Evolutionary conservation across 2,113 vertebrate genomes (phyloP).

Genomic region (Lamprologus lemairii): DNA sequence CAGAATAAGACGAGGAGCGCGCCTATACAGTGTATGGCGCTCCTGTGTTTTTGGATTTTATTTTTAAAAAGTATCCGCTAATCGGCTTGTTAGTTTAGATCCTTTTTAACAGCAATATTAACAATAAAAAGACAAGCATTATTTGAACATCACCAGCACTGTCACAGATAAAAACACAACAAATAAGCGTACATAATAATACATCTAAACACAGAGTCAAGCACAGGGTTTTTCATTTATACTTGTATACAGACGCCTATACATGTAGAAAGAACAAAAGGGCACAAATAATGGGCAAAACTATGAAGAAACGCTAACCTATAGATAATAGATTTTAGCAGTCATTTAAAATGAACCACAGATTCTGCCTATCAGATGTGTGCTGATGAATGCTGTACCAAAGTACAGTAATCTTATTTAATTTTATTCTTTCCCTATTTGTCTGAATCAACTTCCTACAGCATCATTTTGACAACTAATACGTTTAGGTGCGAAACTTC

Average conservation of each 20-base stretch:
- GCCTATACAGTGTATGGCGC: neutral
- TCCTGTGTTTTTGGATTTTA: neutral
- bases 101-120: accelerated
- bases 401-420: neutral
- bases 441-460: neutral
- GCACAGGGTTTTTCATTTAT: neutral
- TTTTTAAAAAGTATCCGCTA: accelerated
- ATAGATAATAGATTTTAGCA: accelerated
- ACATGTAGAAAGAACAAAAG: neutral
- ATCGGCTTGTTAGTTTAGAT: neutral
- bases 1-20: conserved; percentile 9
- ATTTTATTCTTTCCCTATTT: neutral
- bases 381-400: neutral
- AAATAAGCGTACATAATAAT: neutral
- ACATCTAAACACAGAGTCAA: neutral
- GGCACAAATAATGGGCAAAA: neutral
- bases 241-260: neutral
- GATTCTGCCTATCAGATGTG: neutral
- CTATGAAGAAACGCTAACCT: neutral
- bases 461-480: neutral
- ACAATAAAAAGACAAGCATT: neutral
- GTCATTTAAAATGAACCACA: neutral
- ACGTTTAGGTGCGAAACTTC: neutral
- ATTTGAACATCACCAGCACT: neutral
- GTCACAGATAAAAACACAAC: neutral